Evolutionary conservation across 2,888 invertebrate species (phyloP).

Genomic region (Brachycybe producta): DNA sequence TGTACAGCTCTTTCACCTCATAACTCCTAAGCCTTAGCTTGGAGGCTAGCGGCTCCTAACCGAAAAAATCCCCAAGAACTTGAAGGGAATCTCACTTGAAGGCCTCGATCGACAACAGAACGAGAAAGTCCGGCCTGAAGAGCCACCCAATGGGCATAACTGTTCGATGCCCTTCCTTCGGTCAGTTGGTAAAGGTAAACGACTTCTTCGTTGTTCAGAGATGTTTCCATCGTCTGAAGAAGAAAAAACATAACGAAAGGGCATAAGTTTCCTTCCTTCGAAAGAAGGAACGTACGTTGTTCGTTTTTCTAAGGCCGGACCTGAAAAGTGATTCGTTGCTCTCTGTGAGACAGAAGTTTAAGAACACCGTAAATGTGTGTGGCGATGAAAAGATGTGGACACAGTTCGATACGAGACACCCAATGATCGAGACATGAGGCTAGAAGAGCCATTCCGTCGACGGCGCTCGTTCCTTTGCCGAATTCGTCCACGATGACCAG

Average conservation of each 20-base stretch:
- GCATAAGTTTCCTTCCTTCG: constrained; percentile 1
- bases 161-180: constrained; percentile 45
- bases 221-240: constrained; percentile 47
- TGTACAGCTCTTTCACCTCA: no score
- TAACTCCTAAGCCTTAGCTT: no score
- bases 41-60: no score
- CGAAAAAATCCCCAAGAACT: no score
- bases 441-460: constrained; percentile 62
- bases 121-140: constrained; percentile 44
- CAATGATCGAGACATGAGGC: constrained; percentile 55
- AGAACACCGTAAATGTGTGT: constrained; percentile 62
- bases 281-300: constrained; percentile 2
- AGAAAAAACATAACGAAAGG: constrained; percentile 17
- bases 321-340: constrained; percentile 42
- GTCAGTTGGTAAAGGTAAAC: constrained; percentile 53
- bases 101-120: constrained; percentile 42
- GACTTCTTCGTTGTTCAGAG: constrained; percentile 44
- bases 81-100: constrained; percentile 33
- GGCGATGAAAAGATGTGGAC: constrained; percentile 61
- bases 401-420: constrained; percentile 41
- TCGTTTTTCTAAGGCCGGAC: constrained; percentile 32
- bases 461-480: constrained; percentile 60
- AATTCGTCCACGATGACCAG: constrained; percentile 78
- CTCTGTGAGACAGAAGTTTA: constrained; percentile 43
- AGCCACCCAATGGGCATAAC: constrained; percentile 55